Percentiles rank a stretch among this genome's conserved stretches.
These are phyloP conservation scores for Eulimnadia texana DNA, from an alignment of 1,140 invertebrate genomes.

Conservation along the genomic window DNA sequence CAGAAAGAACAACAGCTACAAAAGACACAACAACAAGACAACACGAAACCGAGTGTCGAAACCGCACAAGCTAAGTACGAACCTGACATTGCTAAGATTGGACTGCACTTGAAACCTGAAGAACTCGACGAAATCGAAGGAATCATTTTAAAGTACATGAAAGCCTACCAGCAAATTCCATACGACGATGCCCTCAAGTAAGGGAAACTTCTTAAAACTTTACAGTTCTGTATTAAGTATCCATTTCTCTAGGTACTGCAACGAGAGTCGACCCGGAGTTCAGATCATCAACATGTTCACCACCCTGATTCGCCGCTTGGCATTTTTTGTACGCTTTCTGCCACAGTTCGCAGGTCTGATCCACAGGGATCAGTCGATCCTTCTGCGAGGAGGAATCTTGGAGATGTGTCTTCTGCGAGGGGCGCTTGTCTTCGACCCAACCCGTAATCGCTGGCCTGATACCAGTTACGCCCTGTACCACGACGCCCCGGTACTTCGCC, in stretches of 20 bases:
- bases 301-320: conserved; percentile 26
- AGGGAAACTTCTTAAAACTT: too few relatives aligned
- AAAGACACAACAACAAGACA: conserved; percentile 6
- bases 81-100: conserved; percentile 18
- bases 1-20: conserved; percentile 6
- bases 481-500: conserved; percentile 13
- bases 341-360: conserved; percentile 30
- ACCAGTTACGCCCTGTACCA: conserved; percentile 13
- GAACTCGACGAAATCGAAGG: conserved; percentile 19
- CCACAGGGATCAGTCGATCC: conserved; percentile 32
- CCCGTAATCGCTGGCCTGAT: conserved; percentile 23
- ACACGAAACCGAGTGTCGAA: background rate
- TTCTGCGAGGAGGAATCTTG: conserved; percentile 34
- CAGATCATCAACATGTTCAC: conserved; percentile 28
- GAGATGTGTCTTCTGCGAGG: conserved; percentile 37
- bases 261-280: conserved; percentile 3
- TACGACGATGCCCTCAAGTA: conserved; percentile 13
- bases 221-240: too few relatives aligned
- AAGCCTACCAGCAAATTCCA: conserved; percentile 20
- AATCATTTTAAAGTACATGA: conserved; percentile 19
- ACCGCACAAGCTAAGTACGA: conserved; percentile 12
- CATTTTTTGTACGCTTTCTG: conserved; percentile 25
- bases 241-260: conserved; percentile 8
- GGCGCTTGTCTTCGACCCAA: conserved; percentile 24
- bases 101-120: conserved; percentile 19